Conservation (phyloP, 2,888 invertebrate genomes). For the Acanthococcus lagerstroemiae region DNA sequence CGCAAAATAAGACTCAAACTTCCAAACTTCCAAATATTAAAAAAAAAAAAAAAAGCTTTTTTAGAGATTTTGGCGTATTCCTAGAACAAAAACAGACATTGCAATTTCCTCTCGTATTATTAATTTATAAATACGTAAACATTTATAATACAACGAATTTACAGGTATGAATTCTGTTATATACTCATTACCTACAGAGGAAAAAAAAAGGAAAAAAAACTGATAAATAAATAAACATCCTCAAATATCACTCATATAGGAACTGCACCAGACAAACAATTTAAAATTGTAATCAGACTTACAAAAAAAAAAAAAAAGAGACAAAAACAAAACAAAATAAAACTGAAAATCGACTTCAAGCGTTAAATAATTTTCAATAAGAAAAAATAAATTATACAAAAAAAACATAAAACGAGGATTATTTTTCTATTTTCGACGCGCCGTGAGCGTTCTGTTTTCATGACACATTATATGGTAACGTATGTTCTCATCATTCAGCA, state of each 20-base stretch:
- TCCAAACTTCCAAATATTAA: too few species aligned
- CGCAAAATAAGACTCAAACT: too few species aligned
- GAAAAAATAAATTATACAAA: background rate
- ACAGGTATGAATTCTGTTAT: background rate
- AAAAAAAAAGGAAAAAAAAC: background rate
- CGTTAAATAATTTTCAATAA: background rate
- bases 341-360: too few species aligned
- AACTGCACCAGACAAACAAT: constrained; percentile 26
- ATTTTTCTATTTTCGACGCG: background rate
- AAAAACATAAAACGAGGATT: background rate
- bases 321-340: background rate
- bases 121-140: background rate
- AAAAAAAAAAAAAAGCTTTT: too few species aligned
- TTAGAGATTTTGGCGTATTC: background rate
- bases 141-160: background rate
- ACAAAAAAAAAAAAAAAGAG: background rate
- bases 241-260: constrained; percentile 27
- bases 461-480: background rate
- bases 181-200: background rate
- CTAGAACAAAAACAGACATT: background rate
- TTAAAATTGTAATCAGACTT: constrained; percentile 14
- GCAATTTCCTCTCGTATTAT: background rate
- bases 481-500: background rate
- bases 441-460: background rate
- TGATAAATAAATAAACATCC: constrained; percentile 5